Evolutionary conservation across 2,797 vertebrate genomes (phyloP).

Genomic region (Triplophysa yarkandensis): DNA sequence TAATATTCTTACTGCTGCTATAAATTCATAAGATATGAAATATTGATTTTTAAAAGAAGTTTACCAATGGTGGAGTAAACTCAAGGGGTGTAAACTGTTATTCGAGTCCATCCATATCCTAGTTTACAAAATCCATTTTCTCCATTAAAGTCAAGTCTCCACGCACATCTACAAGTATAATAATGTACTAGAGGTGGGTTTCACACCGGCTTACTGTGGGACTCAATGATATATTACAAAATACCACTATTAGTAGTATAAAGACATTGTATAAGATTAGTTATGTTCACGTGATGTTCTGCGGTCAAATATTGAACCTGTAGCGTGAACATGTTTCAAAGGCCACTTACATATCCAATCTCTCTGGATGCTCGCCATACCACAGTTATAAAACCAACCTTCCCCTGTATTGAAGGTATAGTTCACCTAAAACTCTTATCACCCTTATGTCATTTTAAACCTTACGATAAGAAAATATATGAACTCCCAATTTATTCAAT

Average conservation of each 20-base stretch:
- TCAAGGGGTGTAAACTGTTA: background rate
- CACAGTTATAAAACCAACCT: background rate
- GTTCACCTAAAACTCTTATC: no score
- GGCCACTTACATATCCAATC: constrained; percentile 4
- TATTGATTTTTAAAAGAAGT: no score
- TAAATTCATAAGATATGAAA: no score
- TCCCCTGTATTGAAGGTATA: background rate
- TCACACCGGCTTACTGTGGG: background rate
- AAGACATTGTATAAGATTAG: background rate
- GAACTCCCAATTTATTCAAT: no score
- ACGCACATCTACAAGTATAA: no score
- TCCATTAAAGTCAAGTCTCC: background rate
- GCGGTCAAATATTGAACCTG: background rate
- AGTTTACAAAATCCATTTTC: background rate
- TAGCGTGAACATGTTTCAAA: constrained; percentile 5
- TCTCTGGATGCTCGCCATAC: background rate
- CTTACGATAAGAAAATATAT: no score
- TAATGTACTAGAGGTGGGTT: no score
- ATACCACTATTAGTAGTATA: background rate
- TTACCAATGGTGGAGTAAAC: background rate
- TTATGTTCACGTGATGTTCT: background rate
- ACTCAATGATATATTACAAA: background rate
- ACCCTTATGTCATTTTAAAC: no score
- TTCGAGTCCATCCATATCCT: background rate
- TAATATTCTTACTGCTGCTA: no score